Evolutionary conservation across 2,797 vertebrate species (phyloP), one percentile per base, ranked within the genome.

Genomic region (Todus mexicanus): DNA sequence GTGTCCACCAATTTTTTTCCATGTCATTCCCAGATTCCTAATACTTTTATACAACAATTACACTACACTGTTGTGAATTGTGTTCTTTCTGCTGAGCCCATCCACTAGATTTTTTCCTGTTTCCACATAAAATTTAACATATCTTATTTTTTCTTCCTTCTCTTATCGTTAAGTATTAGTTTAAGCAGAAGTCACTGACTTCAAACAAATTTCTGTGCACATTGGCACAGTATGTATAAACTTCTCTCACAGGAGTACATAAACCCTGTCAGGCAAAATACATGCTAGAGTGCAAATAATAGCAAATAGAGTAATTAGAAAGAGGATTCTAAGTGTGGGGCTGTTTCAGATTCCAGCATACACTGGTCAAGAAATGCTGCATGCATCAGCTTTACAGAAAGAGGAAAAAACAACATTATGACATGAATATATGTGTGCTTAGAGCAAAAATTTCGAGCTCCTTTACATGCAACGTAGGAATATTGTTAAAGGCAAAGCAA

Each of bases 121-220:
- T 92, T 57, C 50, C 40, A 84, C 5, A 11, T 3, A 3, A 60
- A 68, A 63, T 14, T 13, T 37, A 38, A 37, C 1, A 1, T 37
- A 33, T 3, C 5, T 16, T 37, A 25, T 48, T 51, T 48, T 50
- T 53, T 2, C n/a, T n/a, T 3, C 0, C 6, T 48, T 4, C 40
- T 37, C 45, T 76, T 79, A n/a, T n/a, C n/a, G n/a, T 19, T 54
- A 70, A 73, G 35, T 9, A 81, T 6, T 47, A 73, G 27, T 57
- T 84, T 45, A 66, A 64, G 38, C 10, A 84, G 43, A 89, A 89
- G 4, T 29, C n/a, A 69, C n/a, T 6, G 7, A 43, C 21, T 71
- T 76, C 2, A 5, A 35, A 56, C 16, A 63, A 42, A 69, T 60
- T 70, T n/a, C 25, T 9, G 16, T 5, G 2, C 12, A 77, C 15